Evolutionary conservation across 2,888 invertebrate genomes (phyloP).

Genomic region (Steinernema carpocapsae): DNA sequence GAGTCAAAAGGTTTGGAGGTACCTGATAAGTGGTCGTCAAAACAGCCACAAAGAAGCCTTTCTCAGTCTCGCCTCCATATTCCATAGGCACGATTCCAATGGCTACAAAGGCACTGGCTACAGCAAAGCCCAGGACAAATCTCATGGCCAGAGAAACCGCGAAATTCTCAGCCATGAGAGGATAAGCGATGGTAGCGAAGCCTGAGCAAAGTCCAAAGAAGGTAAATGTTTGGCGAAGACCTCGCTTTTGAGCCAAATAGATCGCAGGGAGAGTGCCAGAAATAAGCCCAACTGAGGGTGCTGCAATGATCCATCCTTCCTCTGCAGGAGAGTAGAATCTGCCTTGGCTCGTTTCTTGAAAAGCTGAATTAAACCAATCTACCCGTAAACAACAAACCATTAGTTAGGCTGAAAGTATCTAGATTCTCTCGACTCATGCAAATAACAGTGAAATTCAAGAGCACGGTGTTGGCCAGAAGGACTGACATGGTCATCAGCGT

Average conservation of each 20-base stretch:
- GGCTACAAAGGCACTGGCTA: slow-evolving; percentile 21
- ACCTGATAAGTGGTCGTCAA: slow-evolving; percentile 16
- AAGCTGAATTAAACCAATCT: neutral
- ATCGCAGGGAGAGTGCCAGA: slow-evolving; percentile 34
- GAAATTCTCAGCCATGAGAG: slow-evolving; percentile 8
- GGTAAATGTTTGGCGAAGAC: slow-evolving; percentile 25
- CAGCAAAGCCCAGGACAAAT: slow-evolving; percentile 17
- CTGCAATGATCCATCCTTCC: slow-evolving; percentile 37
- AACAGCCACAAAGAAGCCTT: slow-evolving; percentile 15
- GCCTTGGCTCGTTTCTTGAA: neutral
- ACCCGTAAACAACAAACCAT: neutral
- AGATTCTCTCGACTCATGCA: slow-evolving; percentile 34
- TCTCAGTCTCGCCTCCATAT: neutral
- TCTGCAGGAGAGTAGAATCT: slow-evolving; percentile 9
- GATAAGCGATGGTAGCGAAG: neutral
- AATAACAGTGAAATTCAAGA: slow-evolving; percentile 40
- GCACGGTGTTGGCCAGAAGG: slow-evolving; percentile 10
- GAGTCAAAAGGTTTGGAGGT: too few relatives aligned
- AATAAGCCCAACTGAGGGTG: slow-evolving; percentile 34
- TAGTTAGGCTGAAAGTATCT: neutral
- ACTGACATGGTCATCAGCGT: slow-evolving; percentile 5
- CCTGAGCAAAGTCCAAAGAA: slow-evolving; percentile 11
- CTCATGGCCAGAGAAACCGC: neutral
- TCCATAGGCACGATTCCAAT: slow-evolving; percentile 24
- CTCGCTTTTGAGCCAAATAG: slow-evolving; percentile 3